phyloP scores from a whole-genome alignment of 2,113 vertebrate genomes.

The Tupaia chinensis region DNA sequence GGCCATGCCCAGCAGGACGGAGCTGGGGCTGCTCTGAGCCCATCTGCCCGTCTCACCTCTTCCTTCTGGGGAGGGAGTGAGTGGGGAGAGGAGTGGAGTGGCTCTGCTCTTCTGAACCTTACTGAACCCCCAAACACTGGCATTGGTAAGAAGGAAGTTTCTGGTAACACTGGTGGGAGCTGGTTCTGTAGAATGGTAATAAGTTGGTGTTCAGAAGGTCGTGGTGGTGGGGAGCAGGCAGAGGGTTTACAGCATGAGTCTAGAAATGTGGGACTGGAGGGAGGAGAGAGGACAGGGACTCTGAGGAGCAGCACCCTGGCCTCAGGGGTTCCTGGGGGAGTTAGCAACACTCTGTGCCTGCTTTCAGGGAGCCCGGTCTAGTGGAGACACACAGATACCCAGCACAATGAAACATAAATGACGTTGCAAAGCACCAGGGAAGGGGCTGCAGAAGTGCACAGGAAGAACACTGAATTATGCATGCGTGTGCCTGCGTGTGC shows the following conservation, averaged over 20 bases:
- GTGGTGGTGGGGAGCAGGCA: no score
- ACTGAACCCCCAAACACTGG: background rate
- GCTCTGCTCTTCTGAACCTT: background rate
- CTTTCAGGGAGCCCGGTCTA: background rate
- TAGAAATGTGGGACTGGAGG: background rate
- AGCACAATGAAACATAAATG: background rate
- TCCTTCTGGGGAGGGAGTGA: background rate
- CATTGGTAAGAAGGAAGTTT: background rate
- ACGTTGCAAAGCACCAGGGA: background rate
- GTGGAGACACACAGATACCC: background rate
- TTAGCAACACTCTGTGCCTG: background rate
- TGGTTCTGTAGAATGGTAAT: background rate
- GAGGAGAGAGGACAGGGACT: background rate
- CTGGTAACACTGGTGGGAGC: background rate
- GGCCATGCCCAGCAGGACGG: no score
- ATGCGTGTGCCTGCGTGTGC: background rate
- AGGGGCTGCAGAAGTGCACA: background rate
- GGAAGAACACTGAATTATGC: background rate
- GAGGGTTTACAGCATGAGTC: background rate
- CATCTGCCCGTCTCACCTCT: background rate
- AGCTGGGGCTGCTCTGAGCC: background rate
- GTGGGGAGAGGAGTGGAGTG: background rate
- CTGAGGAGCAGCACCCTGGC: fast-evolving
- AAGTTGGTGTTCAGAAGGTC: background rate
- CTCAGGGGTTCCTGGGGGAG: background rate